These are phyloP conservation scores for Taurulus bubalis DNA, from an alignment of 2,113 vertebrate species.

Conservation along the genomic window DNA sequence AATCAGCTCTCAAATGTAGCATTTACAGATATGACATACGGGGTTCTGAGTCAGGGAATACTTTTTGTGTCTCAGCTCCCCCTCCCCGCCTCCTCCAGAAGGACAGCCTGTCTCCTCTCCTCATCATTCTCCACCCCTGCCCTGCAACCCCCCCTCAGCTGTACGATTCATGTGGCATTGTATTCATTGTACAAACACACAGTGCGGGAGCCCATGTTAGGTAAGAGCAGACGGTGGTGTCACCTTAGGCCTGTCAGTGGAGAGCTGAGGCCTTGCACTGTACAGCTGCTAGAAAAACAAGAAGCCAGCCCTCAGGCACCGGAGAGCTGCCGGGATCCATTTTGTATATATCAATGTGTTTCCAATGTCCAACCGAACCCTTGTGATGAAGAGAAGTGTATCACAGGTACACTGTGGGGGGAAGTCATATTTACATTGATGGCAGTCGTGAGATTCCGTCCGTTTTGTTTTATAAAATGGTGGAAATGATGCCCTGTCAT, in stretches of 20 bases:
- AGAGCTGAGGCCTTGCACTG: conserved; percentile 54
- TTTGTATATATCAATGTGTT: conserved; percentile 32
- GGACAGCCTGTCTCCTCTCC: conserved; percentile 21
- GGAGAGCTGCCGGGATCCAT: conserved; percentile 29
- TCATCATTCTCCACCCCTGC: neutral
- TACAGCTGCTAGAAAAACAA: conserved; percentile 57
- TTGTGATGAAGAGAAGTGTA: conserved; percentile 17
- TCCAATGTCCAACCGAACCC: conserved; percentile 26
- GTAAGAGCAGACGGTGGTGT: conserved; percentile 74
- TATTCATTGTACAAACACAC: conserved; percentile 77
- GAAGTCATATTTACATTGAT: conserved; percentile 25
- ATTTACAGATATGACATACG: conserved; percentile 27
- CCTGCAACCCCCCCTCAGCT: conserved; percentile 29
- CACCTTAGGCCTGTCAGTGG: conserved; percentile 59
- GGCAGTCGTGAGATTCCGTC: conserved; percentile 19
- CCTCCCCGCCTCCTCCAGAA: neutral
- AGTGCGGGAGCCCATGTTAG: conserved; percentile 72
- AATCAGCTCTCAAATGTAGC: conserved; percentile 42
- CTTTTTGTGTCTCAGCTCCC: conserved; percentile 18
- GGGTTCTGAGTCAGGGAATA: conserved; percentile 14
- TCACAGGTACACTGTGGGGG: conserved; percentile 27
- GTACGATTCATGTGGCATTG: conserved; percentile 66
- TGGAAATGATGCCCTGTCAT: conserved; percentile 28
- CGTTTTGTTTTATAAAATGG: conserved; percentile 22
- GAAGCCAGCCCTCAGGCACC: conserved; percentile 17